Percentiles rank a stretch among this genome's conserved stretches.
These are phyloP conservation scores for Campoplex nolae DNA, from an alignment of 2,888 invertebrate species.

Conservation along the genomic window DNA sequence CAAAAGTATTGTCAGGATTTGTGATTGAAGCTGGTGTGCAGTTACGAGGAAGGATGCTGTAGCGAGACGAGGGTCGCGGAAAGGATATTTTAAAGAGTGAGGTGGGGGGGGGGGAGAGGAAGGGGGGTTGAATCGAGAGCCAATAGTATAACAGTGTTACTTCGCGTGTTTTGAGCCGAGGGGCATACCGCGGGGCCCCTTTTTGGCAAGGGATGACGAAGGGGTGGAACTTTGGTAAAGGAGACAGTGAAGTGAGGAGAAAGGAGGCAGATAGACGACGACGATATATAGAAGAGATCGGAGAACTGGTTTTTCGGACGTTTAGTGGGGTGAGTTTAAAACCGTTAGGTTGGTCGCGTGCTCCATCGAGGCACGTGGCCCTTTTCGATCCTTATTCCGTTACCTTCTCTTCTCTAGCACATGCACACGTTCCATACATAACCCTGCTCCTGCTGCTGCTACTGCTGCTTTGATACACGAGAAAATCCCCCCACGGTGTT, in stretches of 20 bases:
- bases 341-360: slow-evolving; percentile 84
- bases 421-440: slow-evolving; percentile 55
- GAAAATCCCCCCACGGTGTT: slow-evolving; percentile 58
- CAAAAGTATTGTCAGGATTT: slow-evolving; percentile 21
- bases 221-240: slow-evolving; percentile 65
- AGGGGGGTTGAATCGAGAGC: slow-evolving; percentile 72
- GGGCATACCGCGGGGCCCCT: slow-evolving; percentile 61
- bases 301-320: slow-evolving; percentile 80
- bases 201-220: slow-evolving; percentile 79
- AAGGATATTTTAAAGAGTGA: slow-evolving; percentile 69
- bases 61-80: slow-evolving; percentile 69
- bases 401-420: slow-evolving; percentile 45
- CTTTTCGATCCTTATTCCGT: slow-evolving; percentile 72
- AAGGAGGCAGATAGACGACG: slow-evolving; percentile 48
- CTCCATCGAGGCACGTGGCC: slow-evolving; percentile 81
- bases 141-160: slow-evolving; percentile 83
- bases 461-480: slow-evolving; percentile 45
- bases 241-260: slow-evolving; percentile 39
- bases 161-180: slow-evolving; percentile 79
- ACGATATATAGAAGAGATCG: slow-evolving; percentile 29
- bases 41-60: slow-evolving; percentile 69
- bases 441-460: slow-evolving; percentile 23
- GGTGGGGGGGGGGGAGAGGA: slow-evolving; percentile 66
- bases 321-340: slow-evolving; percentile 80
- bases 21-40: slow-evolving; percentile 24